Percentiles rank a stretch among this genome's conserved stretches.
These are phyloP conservation scores for Phocides pigmalion DNA, from an alignment of 1,140 invertebrate species.

Conservation along the genomic window DNA sequence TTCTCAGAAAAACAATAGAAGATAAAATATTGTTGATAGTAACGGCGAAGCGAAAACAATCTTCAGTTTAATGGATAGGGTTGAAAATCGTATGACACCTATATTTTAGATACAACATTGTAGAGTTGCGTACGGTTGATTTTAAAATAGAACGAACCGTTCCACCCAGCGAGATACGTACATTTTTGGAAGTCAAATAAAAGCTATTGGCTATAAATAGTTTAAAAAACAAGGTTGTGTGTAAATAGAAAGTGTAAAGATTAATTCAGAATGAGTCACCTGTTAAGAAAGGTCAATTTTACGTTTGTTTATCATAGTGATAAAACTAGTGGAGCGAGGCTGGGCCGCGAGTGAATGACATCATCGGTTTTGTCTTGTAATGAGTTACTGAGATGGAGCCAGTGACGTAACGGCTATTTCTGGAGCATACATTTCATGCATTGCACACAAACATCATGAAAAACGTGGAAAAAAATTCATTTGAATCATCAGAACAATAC, in stretches of 20 bases:
- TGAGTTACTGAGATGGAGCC: slow-evolving; percentile 28
- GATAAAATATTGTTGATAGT: slow-evolving; percentile 30
- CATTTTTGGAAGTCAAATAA: slow-evolving; percentile 81
- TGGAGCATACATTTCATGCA: slow-evolving; percentile 24
- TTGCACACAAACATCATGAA: slow-evolving; percentile 15
- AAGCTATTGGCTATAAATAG: slow-evolving; percentile 68
- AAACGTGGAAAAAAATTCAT: slow-evolving; percentile 6
- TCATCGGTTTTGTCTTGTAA: slow-evolving; percentile 32
- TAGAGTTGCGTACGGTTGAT: slow-evolving; percentile 53
- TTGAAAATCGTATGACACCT: slow-evolving; percentile 51
- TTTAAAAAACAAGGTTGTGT: slow-evolving; percentile 61
- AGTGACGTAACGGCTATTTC: slow-evolving; percentile 23
- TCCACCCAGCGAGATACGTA: slow-evolving; percentile 70
- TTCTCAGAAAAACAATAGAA: slow-evolving; percentile 48
- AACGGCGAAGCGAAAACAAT: slow-evolving; percentile 39
- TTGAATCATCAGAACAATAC: slow-evolving; percentile 4
- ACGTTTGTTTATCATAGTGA: slow-evolving; percentile 46
- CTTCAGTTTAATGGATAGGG: slow-evolving; percentile 43
- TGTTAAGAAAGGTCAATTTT: slow-evolving; percentile 50
- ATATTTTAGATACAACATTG: slow-evolving; percentile 57
- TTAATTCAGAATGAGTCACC: slow-evolving; percentile 31
- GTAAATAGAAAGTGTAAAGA: slow-evolving; percentile 54
- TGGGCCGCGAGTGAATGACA: slow-evolving; percentile 21
- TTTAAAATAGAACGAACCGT: slow-evolving; percentile 72
- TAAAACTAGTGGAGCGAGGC: slow-evolving; percentile 31